Evolutionary conservation across 2,888 invertebrate genomes (phyloP), one percentile per base, ranked within the genome.

Genomic region (Apotomis betuletana): DNA sequence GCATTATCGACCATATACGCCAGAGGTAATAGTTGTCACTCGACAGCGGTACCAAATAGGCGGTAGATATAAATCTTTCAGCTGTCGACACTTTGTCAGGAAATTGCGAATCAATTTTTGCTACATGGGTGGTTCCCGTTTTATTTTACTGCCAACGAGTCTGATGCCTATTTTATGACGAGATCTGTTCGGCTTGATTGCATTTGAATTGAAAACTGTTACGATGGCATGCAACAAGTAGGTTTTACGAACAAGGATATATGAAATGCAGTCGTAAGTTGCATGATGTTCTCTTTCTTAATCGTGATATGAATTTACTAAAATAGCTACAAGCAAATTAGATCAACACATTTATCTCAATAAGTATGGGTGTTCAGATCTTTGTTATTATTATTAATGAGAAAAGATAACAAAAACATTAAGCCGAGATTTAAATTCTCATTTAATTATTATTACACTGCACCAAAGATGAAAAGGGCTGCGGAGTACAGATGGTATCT

Each of bases 61-160:
- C 36, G 55, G 52, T 38, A 57, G 41, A 52, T 63, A 75, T 74
- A 73, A 76, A 76, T 75, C 73, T 54, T 27, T 61, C 61, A 49
- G 61, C 62, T 67, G 63, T 70, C 72, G 61, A 75, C 65, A 75
- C 74, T 77, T 76, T 75, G 77, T 77, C 77, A 73, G 72, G 65
- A 77, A 75, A 75, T 70, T 69, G 75, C 75, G 64, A 76, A 75
- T 76, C 74, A 76, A 77, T 76, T 76, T 73, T 61, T 70, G 65
- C 75, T 67, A 67, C 60, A 74, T 74, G 75, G 76, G 75, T 75
- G 76, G 76, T 68, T 63, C 44, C 60, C 65, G 67, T 68, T 72
- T 52, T 70, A 67, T 68, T 72, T 52, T 70, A 67, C 58, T 57
- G 63, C 44, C 41, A 38, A 12, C 58, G 63, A 68, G 15, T n/a